These are phyloP conservation scores for Hoplostethus atlanticus DNA, from an alignment of 2,797 vertebrate species.

Conservation along the genomic window DNA sequence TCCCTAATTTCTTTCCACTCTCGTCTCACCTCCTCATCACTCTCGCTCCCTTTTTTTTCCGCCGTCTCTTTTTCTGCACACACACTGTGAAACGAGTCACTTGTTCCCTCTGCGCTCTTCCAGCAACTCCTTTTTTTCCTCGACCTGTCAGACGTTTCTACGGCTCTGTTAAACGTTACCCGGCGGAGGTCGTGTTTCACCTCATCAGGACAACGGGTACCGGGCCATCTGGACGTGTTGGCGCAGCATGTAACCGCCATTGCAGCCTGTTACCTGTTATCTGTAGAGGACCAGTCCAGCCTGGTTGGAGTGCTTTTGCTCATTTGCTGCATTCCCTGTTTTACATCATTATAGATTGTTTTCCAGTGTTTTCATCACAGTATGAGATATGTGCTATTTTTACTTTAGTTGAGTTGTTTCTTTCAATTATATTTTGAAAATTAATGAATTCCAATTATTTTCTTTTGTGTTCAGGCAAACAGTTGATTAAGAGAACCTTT, in stretches of 20 bases:
- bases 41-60: not conserved
- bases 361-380: no score
- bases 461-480: no score
- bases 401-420: no score
- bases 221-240: constrained; percentile 1
- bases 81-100: not conserved
- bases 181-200: not conserved
- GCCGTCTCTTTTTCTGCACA: not conserved
- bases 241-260: constrained; percentile 3
- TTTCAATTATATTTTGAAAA: no score
- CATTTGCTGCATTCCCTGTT: no score
- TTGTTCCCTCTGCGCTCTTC: not conserved
- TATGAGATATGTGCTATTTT: no score
- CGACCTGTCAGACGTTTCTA: constrained; percentile 3
- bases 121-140: not conserved
- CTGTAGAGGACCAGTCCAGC: no score
- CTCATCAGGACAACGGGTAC: not conserved
- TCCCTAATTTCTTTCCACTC: not conserved
- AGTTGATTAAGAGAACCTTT: not conserved
- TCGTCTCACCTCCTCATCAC: no score
- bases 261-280: not conserved
- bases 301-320: no score
- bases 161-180: constrained; percentile 26
- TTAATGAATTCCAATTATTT: no score
- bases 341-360: no score